A percentile compares a stretch with the other conserved stretches of the same genome.
phyloP scores from a whole-genome alignment of 2,888 invertebrate species.

The Eristalis arbustorum region DNA sequence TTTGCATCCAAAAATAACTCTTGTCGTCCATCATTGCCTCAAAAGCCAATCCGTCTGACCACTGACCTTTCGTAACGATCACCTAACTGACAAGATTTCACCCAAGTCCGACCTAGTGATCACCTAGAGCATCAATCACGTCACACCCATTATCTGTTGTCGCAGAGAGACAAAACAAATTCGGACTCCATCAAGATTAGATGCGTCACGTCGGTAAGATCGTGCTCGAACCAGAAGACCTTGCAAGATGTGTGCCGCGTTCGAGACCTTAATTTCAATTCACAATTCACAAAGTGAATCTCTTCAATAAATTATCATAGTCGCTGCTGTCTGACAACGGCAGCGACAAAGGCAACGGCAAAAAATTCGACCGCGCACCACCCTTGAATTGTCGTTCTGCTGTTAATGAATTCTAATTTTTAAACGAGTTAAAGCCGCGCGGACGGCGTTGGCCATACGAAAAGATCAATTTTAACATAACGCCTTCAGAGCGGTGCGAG shows the following conservation, averaged over 20 bases:
- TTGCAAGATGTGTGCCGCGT: background rate
- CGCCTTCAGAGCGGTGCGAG: slow-evolving; percentile 1
- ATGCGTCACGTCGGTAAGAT: background rate
- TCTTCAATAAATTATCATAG: background rate
- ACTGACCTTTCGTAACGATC: background rate
- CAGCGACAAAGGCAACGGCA: background rate
- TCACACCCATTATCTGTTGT: background rate
- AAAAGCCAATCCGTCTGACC: background rate
- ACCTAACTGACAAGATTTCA: background rate
- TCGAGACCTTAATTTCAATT: background rate
- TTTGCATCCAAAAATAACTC: background rate
- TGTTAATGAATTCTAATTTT: slow-evolving; percentile 17
- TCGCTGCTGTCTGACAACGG: background rate
- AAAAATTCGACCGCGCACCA: background rate
- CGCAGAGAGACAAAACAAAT: too few relatives aligned
- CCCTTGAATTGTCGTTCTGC: background rate
- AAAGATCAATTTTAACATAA: slow-evolving; percentile 15
- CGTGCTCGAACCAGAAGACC: background rate
- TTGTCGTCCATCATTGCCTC: too few relatives aligned
- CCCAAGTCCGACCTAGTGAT: background rate
- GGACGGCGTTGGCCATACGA: background rate
- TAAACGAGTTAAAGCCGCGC: background rate
- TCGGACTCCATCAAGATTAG: background rate
- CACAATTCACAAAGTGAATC: background rate
- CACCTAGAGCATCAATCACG: background rate